Evolutionary conservation across 2,888 invertebrate genomes (phyloP).

Genomic region (Merodon equestris): DNA sequence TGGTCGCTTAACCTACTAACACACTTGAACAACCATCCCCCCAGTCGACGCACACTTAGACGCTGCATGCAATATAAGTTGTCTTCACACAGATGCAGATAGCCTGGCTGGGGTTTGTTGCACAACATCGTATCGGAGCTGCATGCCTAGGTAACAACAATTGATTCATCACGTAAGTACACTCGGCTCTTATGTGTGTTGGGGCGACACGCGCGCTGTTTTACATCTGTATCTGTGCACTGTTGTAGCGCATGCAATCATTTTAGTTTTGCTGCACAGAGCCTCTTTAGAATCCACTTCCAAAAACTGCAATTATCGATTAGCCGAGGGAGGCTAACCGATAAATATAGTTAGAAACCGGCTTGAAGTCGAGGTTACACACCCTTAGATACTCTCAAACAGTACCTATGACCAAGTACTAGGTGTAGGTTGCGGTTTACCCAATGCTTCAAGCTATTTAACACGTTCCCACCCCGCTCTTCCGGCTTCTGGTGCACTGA

Average conservation of each 20-base stretch:
- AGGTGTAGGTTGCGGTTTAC: conserved; percentile 14
- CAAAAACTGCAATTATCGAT: conserved; percentile 15
- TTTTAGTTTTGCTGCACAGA: conserved; percentile 4
- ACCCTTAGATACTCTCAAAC: conserved; percentile 4
- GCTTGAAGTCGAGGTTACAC: conserved; percentile 6
- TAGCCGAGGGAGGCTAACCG: not conserved
- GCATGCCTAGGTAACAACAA: conserved; percentile 20
- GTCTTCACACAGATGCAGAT: conserved; percentile 42
- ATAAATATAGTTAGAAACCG: conserved; percentile 1
- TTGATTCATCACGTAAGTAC: conserved; percentile 47
- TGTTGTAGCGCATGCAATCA: conserved; percentile 3
- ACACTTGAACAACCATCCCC: conserved; percentile 46
- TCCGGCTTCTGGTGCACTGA: too few species aligned
- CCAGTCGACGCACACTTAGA: conserved; percentile 2
- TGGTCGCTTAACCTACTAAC: conserved; percentile 61
- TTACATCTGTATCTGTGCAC: conserved; percentile 12
- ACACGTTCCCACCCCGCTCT: too few species aligned
- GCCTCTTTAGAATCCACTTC: conserved; percentile 23
- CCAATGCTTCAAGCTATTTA: conserved; percentile 25
- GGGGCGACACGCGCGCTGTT: conserved; percentile 35
- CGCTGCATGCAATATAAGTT: conserved; percentile 26
- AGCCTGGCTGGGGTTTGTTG: conserved; percentile 19
- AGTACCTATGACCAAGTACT: not conserved
- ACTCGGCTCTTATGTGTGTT: conserved; percentile 7
- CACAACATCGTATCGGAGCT: conserved; percentile 12